phyloP scores from a whole-genome alignment of 2,113 vertebrate species.

The Hypocryptadius cinnamomeus region DNA sequence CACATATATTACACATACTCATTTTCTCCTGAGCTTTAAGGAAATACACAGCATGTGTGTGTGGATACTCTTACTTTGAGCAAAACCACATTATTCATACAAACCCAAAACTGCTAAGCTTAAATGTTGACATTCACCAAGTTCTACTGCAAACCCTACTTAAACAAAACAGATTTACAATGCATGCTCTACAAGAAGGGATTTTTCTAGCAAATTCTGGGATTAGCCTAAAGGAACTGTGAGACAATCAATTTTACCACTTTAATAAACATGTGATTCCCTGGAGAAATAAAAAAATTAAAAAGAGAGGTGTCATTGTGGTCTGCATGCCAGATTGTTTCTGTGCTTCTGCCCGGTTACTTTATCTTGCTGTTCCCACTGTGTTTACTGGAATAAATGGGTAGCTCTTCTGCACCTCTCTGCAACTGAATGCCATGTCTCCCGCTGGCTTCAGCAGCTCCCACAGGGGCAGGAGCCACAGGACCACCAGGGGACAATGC shows the following conservation, averaged over 20 bases:
- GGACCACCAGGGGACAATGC: rapidly evolving
- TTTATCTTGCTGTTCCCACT: not conserved
- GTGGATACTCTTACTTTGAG: constrained; percentile 25
- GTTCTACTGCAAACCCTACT: not conserved
- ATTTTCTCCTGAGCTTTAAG: constrained; percentile 26
- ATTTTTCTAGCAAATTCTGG: constrained; percentile 15
- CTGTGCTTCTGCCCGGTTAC: not conserved
- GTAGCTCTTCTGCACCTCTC: not conserved
- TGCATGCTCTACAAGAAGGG: not conserved
- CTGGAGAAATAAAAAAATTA: not conserved
- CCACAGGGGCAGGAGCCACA: rapidly evolving
- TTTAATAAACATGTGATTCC: constrained; percentile 31
- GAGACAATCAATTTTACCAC: not conserved
- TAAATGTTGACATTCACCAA: constrained; percentile 20
- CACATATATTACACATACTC: not conserved
- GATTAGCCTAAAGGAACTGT: constrained; percentile 28
- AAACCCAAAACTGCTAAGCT: not conserved
- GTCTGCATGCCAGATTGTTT: constrained; percentile 4
- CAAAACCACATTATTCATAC: not conserved
- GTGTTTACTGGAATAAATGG: not conserved
- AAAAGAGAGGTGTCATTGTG: not conserved
- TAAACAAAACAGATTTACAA: not conserved
- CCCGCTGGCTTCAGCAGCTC: not conserved
- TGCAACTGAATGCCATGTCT: rapidly evolving
- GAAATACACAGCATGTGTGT: not conserved